Evolutionary conservation across 2,797 vertebrate species (phyloP).

Genomic region (Cryptoprocta ferox): DNA sequence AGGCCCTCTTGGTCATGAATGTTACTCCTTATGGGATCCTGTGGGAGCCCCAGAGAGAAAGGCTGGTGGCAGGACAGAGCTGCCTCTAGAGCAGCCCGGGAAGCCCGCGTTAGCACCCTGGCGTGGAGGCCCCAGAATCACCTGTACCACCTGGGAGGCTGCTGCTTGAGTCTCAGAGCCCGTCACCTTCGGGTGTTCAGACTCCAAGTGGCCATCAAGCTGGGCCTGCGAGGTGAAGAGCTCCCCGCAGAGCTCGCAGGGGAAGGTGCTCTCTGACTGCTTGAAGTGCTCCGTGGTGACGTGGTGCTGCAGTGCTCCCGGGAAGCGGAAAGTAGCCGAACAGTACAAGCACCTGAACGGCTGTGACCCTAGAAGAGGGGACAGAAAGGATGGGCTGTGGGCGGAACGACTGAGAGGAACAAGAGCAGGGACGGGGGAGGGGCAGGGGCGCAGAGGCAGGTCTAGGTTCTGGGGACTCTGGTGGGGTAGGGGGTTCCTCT

Average conservation of each 20-base stretch:
- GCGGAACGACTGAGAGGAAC: not conserved
- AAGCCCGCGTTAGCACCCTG: not conserved
- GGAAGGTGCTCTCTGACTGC: constrained; percentile 84
- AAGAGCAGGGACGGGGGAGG: not conserved
- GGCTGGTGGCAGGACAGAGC: not conserved
- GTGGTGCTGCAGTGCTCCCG: constrained; percentile 90
- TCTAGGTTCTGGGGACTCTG: not conserved
- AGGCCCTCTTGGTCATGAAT: not conserved
- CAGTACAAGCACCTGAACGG: constrained; percentile 86
- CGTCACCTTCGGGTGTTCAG: constrained; percentile 86
- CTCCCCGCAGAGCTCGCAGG: constrained; percentile 89
- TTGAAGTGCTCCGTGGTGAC: constrained; percentile 85
- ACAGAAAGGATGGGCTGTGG: not conserved
- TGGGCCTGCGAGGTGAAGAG: constrained; percentile 87
- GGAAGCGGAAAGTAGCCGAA: constrained; percentile 83
- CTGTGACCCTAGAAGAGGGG: constrained; percentile 71
- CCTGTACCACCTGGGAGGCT: constrained; percentile 86
- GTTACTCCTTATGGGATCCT: not conserved
- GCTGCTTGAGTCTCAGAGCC: constrained; percentile 80
- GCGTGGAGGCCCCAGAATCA: constrained; percentile 29
- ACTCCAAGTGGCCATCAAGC: constrained; percentile 90
- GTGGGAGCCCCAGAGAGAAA: not conserved
- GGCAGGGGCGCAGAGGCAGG: not conserved
- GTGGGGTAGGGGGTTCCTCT: not conserved
- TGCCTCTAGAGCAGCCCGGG: not conserved